phyloP scores from a whole-genome alignment of 2,888 invertebrate genomes.

The Psylliodes chrysocephalus region DNA sequence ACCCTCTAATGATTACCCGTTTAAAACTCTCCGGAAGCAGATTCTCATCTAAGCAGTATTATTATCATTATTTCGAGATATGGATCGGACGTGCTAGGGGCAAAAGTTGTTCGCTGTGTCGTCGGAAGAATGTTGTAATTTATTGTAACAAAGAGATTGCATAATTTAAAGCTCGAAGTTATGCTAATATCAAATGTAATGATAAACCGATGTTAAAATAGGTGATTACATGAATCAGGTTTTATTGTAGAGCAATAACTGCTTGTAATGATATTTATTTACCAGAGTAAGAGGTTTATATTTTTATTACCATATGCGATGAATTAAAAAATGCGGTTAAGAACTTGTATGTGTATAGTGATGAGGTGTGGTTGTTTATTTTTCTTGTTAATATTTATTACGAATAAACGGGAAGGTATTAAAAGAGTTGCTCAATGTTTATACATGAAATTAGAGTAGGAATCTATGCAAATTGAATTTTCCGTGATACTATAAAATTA shows the following conservation, averaged over 20 bases:
- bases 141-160: constrained; percentile 30
- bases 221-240: not conserved
- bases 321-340: not conserved
- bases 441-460: not conserved
- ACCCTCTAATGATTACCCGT: not conserved
- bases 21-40: constrained; percentile 37
- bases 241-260: constrained; percentile 1
- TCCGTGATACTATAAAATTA: too few species aligned
- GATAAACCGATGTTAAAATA: constrained; percentile 14
- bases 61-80: constrained; percentile 37
- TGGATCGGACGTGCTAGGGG: constrained; percentile 28
- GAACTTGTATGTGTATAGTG: not conserved
- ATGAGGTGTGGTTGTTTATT: not conserved
- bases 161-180: constrained; percentile 26
- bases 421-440: not conserved
- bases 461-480: too few species aligned
- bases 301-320: not conserved
- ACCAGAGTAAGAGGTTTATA: not conserved
- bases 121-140: constrained; percentile 30
- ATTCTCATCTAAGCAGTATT: constrained; percentile 35
- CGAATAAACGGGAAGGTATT: not conserved
- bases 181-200: constrained; percentile 17
- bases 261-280: constrained; percentile 7
- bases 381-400: not conserved
- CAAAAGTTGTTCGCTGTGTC: constrained; percentile 12